Evolutionary conservation across 2,797 vertebrate genomes (phyloP).

Genomic region (Syndactyla subalaris): DNA sequence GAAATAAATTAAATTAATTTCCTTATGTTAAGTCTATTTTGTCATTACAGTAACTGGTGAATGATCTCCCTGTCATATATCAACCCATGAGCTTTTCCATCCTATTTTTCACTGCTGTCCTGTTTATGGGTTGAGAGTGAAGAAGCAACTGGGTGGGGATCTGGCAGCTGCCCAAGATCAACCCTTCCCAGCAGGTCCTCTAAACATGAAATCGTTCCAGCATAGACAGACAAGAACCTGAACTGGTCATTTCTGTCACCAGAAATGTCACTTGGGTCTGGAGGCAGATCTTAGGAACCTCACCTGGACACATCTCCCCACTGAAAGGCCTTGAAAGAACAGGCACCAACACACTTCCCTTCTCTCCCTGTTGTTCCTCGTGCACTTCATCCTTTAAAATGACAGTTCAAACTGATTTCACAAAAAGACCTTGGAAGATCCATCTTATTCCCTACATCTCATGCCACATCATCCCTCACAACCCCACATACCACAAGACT

Average conservation of each 20-base stretch:
- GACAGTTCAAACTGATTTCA: accelerated
- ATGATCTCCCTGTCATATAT: not conserved
- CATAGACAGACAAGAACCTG: not conserved
- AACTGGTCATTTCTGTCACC: not conserved
- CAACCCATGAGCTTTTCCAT: accelerated
- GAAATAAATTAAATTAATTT: not conserved
- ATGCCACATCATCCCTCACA: not conserved
- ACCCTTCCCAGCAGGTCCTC: not conserved
- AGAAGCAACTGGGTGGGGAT: not conserved
- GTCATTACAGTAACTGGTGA: accelerated
- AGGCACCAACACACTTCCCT: not conserved
- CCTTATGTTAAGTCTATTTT: accelerated
- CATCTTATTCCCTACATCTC: not conserved
- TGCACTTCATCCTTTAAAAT: too few relatives aligned
- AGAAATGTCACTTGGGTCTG: not conserved
- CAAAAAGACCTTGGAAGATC: not conserved
- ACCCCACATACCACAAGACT: not conserved
- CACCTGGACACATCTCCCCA: not conserved
- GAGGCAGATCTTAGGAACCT: too few relatives aligned
- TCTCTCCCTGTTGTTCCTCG: not conserved
- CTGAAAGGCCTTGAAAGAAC: not conserved
- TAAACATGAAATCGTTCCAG: not conserved
- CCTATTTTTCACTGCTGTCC: accelerated
- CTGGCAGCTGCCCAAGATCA: not conserved
- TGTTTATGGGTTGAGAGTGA: not conserved